These are phyloP conservation scores for Mimachlamys varia DNA, from an alignment of 2,888 invertebrate species.

Conservation along the genomic window DNA sequence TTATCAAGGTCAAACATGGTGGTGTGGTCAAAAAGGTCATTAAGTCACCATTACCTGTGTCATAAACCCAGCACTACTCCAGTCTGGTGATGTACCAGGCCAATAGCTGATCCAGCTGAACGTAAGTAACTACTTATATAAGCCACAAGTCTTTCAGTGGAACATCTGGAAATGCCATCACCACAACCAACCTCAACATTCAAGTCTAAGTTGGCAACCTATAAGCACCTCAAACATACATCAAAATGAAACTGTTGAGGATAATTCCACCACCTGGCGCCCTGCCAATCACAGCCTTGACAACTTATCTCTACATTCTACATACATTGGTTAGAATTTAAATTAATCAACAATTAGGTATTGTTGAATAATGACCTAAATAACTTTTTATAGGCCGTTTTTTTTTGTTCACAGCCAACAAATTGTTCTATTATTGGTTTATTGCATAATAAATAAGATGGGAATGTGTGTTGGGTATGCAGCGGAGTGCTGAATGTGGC, in stretches of 20 bases:
- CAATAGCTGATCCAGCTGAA: neutral
- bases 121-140: constrained; percentile 14
- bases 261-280: neutral
- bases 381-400: neutral
- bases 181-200: constrained; percentile 2
- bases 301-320: neutral
- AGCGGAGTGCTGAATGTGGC: neutral
- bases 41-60: neutral
- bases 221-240: constrained; percentile 21
- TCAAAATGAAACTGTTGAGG: constrained; percentile 12
- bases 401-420: constrained; percentile 17
- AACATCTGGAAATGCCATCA: constrained; percentile 28
- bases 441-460: constrained; percentile 12
- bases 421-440: neutral
- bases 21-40: neutral
- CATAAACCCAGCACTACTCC: neutral
- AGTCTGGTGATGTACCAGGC: neutral
- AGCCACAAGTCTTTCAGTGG: neutral
- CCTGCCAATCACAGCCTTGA: neutral
- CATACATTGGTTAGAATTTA: neutral
- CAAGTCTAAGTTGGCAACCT: constrained; percentile 28
- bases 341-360: neutral
- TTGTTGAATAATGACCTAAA: constrained; percentile 1
- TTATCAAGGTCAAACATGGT: neutral
- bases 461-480: neutral